These are phyloP conservation scores for Arbacia lixula DNA, from an alignment of 53 echinoderm and acorn worm genomes.

Conservation along the genomic window DNA sequence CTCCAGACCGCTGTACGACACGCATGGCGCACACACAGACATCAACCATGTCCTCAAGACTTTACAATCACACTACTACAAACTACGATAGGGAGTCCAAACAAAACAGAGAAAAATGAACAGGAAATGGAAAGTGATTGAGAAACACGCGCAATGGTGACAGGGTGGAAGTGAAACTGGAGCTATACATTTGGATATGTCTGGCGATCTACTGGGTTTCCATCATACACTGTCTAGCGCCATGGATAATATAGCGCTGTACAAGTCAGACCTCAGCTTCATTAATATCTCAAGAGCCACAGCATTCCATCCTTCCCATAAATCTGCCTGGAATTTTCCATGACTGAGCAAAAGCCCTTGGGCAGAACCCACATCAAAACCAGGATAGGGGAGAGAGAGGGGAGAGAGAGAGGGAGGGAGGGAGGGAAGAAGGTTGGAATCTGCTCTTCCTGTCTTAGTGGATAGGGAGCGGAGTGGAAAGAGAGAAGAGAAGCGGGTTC, in stretches of 20 bases:
- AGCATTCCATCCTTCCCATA: conserved; percentile 43
- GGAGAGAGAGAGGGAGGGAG: background rate
- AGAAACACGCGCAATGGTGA: too few species aligned
- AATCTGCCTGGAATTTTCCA: conserved; percentile 49
- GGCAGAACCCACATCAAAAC: conserved; percentile 1
- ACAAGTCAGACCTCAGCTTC: conserved; percentile 11
- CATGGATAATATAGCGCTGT: too few species aligned
- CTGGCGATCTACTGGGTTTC: too few species aligned
- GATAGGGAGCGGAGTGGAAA: background rate
- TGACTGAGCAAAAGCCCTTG: conserved; percentile 40
- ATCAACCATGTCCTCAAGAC: too few species aligned
- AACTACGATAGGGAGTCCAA: background rate
- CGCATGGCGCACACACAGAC: too few species aligned
- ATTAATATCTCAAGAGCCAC: conserved; percentile 31
- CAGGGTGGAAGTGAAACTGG: too few species aligned
- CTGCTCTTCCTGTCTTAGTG: background rate
- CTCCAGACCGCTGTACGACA: background rate
- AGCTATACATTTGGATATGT: too few species aligned
- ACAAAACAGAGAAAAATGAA: conserved; percentile 18
- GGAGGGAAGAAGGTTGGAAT: too few species aligned
- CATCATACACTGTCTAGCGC: too few species aligned
- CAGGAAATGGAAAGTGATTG: background rate
- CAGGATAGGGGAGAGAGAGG: background rate
- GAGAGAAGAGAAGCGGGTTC: conserved; percentile 3
- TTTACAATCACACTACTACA: conserved; percentile 14